These are phyloP conservation scores for Scaptomyza flava DNA, from an alignment of 2,888 invertebrate species.

Conservation along the genomic window DNA sequence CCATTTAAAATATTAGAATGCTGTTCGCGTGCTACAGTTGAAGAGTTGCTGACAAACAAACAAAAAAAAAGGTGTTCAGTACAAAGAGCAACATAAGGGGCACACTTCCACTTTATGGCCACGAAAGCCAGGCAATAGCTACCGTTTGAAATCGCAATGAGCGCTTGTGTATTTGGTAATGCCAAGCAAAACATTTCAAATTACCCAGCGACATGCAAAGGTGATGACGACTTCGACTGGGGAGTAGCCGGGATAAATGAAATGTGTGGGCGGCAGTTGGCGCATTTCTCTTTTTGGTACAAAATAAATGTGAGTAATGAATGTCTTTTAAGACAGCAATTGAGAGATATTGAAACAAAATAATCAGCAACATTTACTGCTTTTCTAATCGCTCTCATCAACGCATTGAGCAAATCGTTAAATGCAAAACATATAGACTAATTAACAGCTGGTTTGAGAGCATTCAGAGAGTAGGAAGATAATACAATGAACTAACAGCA, in stretches of 20 bases:
- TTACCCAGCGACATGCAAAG: conserved; percentile 66
- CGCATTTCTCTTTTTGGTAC: conserved; percentile 26
- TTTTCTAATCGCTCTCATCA: conserved; percentile 24
- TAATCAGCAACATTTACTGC: conserved; percentile 7
- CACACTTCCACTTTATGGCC: conserved; percentile 41
- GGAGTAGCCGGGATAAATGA: background rate
- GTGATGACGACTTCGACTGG: conserved; percentile 15
- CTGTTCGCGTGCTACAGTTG: conserved; percentile 29
- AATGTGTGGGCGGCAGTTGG: conserved; percentile 22
- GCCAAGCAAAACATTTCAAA: conserved; percentile 54
- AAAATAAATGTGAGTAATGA: conserved; percentile 41
- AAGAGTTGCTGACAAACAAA: conserved; percentile 27
- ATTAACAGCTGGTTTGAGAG: conserved; percentile 45
- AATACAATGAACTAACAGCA: conserved; percentile 40
- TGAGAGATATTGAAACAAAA: conserved; percentile 8
- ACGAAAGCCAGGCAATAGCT: conserved; percentile 17
- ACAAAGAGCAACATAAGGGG: conserved; percentile 22
- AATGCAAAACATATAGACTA: conserved; percentile 48
- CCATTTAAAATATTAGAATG: conserved; percentile 31
- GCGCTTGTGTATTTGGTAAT: conserved; percentile 16
- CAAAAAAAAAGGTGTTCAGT: conserved; percentile 3
- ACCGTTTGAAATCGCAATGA: conserved; percentile 18
- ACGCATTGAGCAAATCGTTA: conserved; percentile 9
- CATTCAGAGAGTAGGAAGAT: conserved; percentile 34
- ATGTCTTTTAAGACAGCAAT: conserved; percentile 10